Percentiles rank a stretch among this genome's conserved stretches.
phyloP scores from a whole-genome alignment of 2,113 vertebrate genomes.

The Falcunculus frontatus region DNA sequence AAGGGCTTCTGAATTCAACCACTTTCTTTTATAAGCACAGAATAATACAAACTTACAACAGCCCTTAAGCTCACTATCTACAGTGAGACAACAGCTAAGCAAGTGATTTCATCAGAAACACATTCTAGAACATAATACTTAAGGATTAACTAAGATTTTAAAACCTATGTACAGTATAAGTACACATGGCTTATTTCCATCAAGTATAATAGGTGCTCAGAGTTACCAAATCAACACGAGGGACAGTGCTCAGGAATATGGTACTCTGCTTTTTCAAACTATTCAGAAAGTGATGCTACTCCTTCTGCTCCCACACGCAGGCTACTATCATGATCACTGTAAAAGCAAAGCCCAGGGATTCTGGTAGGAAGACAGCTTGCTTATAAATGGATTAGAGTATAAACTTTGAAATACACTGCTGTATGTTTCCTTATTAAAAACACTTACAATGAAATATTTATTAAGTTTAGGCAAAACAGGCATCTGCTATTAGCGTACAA shows the following conservation, averaged over 20 bases:
- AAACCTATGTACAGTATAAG: background rate
- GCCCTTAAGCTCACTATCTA: background rate
- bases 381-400: background rate
- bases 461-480: conserved; percentile 14
- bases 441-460: conserved; percentile 8
- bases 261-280: background rate
- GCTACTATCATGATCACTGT: background rate
- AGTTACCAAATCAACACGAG: background rate
- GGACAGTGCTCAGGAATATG: background rate
- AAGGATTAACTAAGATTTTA: background rate
- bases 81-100: background rate
- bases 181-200: background rate
- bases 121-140: background rate
- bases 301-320: background rate
- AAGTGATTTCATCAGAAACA: background rate
- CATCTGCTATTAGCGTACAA: background rate
- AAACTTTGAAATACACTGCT: background rate
- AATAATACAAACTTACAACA: background rate
- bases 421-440: background rate
- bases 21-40: background rate
- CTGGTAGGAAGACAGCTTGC: background rate
- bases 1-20: background rate
- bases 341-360: background rate
- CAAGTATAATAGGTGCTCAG: background rate
- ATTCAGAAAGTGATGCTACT: background rate